These are phyloP conservation scores for Lumbricus terrestris DNA, from an alignment of 2,888 invertebrate genomes.

Conservation along the genomic window DNA sequence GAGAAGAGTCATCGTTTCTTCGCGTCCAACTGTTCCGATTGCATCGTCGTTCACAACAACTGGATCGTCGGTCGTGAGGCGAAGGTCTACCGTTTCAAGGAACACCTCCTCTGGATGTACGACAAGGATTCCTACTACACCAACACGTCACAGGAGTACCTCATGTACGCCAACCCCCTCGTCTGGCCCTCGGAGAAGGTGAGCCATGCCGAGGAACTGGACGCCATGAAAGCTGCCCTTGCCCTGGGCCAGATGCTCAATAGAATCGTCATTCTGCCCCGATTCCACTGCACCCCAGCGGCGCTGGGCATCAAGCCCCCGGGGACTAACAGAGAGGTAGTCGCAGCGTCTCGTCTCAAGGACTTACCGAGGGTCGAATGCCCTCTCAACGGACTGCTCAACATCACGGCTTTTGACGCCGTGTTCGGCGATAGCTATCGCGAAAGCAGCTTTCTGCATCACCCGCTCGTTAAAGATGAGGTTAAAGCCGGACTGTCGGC, in stretches of 20 bases:
- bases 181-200: conserved; percentile 13
- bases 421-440: conserved; percentile 26
- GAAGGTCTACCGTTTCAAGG: conserved; percentile 36
- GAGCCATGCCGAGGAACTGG: neutral
- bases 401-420: conserved; percentile 33
- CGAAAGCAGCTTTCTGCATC: conserved; percentile 32
- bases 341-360: neutral
- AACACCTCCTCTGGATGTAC: conserved; percentile 32
- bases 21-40: conserved; percentile 21
- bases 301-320: neutral
- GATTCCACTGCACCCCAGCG: conserved; percentile 31
- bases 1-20: conserved; percentile 27
- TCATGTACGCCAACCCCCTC: conserved; percentile 31
- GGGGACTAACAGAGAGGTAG: neutral
- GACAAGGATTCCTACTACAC: conserved; percentile 34
- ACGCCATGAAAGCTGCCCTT: conserved; percentile 26
- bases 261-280: conserved; percentile 35
- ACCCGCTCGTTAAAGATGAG: conserved; percentile 27
- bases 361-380: conserved; percentile 22
- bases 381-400: conserved; percentile 31
- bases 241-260: conserved; percentile 27
- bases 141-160: conserved; percentile 24
- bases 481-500: neutral
- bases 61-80: conserved; percentile 35
- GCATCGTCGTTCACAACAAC: conserved; percentile 37